Base-by-base conservation (phyloP, 2,888 invertebrate genomes). In the Stictocephala bisonia region DNA sequence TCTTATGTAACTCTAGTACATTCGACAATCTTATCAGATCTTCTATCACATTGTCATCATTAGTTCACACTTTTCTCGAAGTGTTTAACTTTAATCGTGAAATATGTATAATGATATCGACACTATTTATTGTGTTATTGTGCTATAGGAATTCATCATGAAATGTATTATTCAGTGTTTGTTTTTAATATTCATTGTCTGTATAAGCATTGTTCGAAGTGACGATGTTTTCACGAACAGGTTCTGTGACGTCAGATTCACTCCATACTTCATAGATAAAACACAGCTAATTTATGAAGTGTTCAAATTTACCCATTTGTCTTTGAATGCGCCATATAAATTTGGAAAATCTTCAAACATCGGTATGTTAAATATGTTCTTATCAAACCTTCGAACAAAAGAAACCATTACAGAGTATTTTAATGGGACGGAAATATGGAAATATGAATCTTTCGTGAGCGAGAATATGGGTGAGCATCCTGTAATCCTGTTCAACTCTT, bases 331-430 rank as follows among this genome's bases (percentile, higher is more conserved):
- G 4, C 56, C 56, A 26, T 29, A 56, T 13, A 2, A 26, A 3
- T 56, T 56, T 56, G 56, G 56, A 11, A 56, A 56, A 29, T 56
- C 56, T 9, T 27, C 15, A n/a, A 56, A 56, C 31, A 29, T 56
- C 4, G 56, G 56, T 4, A 56, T 56, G 56, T 18, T 56, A 31
- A 56, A 56, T 18, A 56, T 56, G 56, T 56, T 56, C 31, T 56
- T 56, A 27, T 56, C 56, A 2, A 56, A 56, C 15, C 27, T 56
- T 18, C 56, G 56, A 27, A 56, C 56, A 2, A 56, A 11, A 56
- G 56, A 56, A 22, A 56, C 56, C 1, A 56, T 56, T 18, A 31
- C 27, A 56, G 56, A 56, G 29, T 56, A 56, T 56, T 56, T 56
- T 27, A 56, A 15, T 2, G 56, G 15, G 11, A 56, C 56, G 3